A percentile compares a stretch with the other conserved stretches of the same genome.
These are phyloP conservation scores for Hycleus cichorii DNA, from an alignment of 1,140 invertebrate species.

Conservation along the genomic window DNA sequence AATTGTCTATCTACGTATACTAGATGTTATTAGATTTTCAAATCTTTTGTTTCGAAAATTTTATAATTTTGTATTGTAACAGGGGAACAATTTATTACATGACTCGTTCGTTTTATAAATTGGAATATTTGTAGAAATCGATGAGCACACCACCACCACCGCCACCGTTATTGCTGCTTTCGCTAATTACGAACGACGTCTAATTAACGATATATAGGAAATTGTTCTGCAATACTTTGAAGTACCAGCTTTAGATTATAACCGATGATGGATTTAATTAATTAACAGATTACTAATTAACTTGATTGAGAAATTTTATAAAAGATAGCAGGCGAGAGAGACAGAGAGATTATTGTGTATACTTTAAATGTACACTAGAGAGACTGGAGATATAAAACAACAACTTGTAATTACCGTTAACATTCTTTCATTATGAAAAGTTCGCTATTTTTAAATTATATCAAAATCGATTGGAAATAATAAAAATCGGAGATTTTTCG, in stretches of 20 bases:
- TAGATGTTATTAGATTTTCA: slow-evolving; percentile 28
- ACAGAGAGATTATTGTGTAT: slow-evolving; percentile 29
- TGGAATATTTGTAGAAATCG: slow-evolving; percentile 37
- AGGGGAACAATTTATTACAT: background rate
- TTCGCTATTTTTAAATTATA: too few relatives aligned
- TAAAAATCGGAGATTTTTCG: too few relatives aligned
- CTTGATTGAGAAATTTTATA: slow-evolving; percentile 35
- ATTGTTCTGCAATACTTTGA: slow-evolving; percentile 42
- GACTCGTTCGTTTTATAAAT: slow-evolving; percentile 30
- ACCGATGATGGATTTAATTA: slow-evolving; percentile 40
- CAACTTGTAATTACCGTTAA: too few relatives aligned
- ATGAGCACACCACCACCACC: slow-evolving; percentile 19
- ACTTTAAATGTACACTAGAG: slow-evolving; percentile 11
- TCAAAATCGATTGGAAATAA: too few relatives aligned
- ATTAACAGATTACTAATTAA: slow-evolving; percentile 42
- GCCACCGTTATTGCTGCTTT: slow-evolving; percentile 23
- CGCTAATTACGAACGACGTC: slow-evolving; percentile 39
- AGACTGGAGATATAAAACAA: too few relatives aligned
- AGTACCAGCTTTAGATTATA: slow-evolving; percentile 36
- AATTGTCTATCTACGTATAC: slow-evolving; percentile 27
- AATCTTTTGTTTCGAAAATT: slow-evolving; percentile 25
- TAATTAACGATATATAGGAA: slow-evolving; percentile 43
- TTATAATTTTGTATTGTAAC: background rate
- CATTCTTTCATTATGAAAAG: too few relatives aligned
- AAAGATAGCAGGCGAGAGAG: background rate